Conservation (phyloP, 2,797 vertebrate genomes). For the Ficedula albicollis region DNA sequence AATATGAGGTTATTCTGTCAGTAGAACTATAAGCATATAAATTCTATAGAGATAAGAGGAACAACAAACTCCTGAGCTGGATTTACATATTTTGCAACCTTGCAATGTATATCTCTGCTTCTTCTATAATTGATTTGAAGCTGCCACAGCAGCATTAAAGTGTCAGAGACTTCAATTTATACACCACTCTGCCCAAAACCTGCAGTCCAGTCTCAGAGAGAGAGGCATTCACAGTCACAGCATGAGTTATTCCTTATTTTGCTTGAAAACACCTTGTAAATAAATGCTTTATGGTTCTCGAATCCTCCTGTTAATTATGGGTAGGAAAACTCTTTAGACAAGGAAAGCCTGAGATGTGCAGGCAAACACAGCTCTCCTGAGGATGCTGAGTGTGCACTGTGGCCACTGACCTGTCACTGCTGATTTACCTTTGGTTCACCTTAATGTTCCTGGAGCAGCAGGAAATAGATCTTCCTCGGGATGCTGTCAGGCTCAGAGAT, state of each 20-base stretch:
- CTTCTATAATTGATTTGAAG: slow-evolving; percentile 26
- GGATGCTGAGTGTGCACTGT: slow-evolving; percentile 27
- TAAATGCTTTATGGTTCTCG: not conserved
- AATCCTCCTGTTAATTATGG: slow-evolving; percentile 44
- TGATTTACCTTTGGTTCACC: slow-evolving; percentile 73
- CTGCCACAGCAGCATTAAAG: slow-evolving; percentile 18
- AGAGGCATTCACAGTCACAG: not conserved
- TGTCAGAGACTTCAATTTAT: slow-evolving; percentile 49
- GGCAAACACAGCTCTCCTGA: slow-evolving; percentile 15
- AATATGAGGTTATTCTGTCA: not conserved
- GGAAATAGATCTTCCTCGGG: slow-evolving; percentile 68
- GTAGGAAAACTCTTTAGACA: slow-evolving; percentile 18
- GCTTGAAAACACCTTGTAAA: slow-evolving; percentile 26
- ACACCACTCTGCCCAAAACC: not conserved
- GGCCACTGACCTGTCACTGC: slow-evolving; percentile 66
- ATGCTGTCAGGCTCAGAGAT: slow-evolving; percentile 26
- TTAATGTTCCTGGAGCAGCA: slow-evolving; percentile 67
- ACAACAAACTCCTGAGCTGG: not conserved
- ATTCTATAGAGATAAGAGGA: not conserved
- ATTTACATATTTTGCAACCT: slow-evolving; percentile 37
- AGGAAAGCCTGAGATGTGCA: slow-evolving; percentile 21
- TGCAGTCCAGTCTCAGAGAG: not conserved
- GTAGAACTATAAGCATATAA: not conserved
- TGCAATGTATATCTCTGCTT: not conserved
- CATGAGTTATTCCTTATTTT: slow-evolving; percentile 22